These are phyloP conservation scores for Bombycilla garrulus DNA, from an alignment of 2,113 vertebrate genomes.

Conservation along the genomic window DNA sequence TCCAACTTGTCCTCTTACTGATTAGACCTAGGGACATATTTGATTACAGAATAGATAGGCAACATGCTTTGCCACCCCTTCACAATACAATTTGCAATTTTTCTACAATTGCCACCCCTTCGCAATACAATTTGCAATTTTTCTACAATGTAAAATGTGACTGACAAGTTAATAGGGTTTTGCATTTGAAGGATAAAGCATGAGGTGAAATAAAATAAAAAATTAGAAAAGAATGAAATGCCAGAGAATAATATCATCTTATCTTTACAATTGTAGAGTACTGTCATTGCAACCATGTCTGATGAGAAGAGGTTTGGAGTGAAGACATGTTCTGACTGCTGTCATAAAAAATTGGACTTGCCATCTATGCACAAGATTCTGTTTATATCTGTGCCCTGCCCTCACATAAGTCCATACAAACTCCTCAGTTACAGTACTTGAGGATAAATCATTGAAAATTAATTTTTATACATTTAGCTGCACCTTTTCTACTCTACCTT, in stretches of 20 bases:
- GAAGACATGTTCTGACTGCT: background rate
- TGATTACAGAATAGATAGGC: constrained; percentile 52
- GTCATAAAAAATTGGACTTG: background rate
- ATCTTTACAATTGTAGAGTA: background rate
- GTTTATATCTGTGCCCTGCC: background rate
- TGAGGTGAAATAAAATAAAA: constrained; percentile 8
- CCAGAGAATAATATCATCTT: background rate
- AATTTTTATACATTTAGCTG: background rate
- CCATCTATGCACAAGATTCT: background rate
- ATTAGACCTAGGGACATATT: constrained; percentile 63
- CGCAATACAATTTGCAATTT: constrained; percentile 45
- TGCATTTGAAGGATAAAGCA: background rate
- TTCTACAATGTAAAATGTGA: background rate
- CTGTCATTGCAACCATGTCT: background rate
- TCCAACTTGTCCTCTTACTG: constrained; percentile 49
- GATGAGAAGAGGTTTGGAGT: constrained; percentile 5
- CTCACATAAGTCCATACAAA: background rate
- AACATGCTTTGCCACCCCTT: constrained; percentile 14
- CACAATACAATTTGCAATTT: constrained; percentile 45
- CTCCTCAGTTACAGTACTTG: background rate
- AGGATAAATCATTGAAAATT: background rate
- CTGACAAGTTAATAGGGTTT: background rate
- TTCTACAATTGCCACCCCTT: background rate
- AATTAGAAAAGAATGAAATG: background rate
- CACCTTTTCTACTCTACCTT: background rate